Base-by-base conservation (phyloP, 2,113 vertebrate genomes). In the Emydura subglobosa region DNA sequence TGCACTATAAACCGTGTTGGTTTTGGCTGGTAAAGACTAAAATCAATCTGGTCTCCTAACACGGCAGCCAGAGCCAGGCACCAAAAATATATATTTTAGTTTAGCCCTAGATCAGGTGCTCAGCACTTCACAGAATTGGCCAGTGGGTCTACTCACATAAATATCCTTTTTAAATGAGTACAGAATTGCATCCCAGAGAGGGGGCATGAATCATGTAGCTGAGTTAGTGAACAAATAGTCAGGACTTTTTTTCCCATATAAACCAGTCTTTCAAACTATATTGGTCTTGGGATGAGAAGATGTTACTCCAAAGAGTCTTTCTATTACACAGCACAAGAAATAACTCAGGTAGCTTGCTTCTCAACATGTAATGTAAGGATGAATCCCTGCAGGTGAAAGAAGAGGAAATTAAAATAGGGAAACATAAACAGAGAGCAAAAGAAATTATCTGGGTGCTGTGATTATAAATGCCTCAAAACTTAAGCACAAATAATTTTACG, bases 351-450 rank as follows among this genome's bases (percentile, higher is more conserved):
- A 61, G 83, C 11, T 72, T 22, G 34, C 83, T 93, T 93, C 2
- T 1, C 54, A 88, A 22, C 9, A 51, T 47, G 25, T 2, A 8
- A 4, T n/a, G 9, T 49, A 9, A 68, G 80, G 81, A 80, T 86
- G 79, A 92, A 88, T 83, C 74, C 61, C 61, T 87, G 80, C 68
- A 87, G 76, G 51, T 95, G 80, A 92, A 93, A 94, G 87, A 57
- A 1, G 59, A 34, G 44, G 8, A 24, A 1, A 29, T 49, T 74
- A 47, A 92, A 44, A 13, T 68, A 50, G 31, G 19, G 10, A 61
- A 88, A 42, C 55, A 49, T 7, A 57, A 0, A 31, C 0, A 68
- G 2, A 88, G 53, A 83, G 2, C 51, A 83, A 87, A 94, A 89
- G 57, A 82, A 93, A 76, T 49, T 25, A 92, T 72, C 10, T n/a